Conservation (phyloP, 1,140 invertebrate genomes). For the Brachionus angularis region DNA sequence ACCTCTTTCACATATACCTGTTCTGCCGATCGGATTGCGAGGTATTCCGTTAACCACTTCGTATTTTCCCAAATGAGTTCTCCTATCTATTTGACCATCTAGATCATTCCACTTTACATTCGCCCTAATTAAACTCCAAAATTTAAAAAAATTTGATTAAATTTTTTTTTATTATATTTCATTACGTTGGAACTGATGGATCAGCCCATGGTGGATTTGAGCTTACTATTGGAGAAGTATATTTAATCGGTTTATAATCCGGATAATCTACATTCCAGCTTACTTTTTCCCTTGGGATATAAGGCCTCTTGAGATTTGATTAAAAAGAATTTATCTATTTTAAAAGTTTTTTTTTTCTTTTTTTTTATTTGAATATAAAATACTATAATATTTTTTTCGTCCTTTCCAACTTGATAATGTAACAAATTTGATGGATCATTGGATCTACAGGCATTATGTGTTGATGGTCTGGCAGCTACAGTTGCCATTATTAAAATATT, state of each 20-base stretch:
- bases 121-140: neutral
- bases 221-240: slow-evolving; percentile 64
- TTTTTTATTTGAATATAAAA: neutral
- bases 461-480: neutral
- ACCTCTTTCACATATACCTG: slow-evolving; percentile 61
- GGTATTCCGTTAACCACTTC: slow-evolving; percentile 53
- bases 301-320: slow-evolving; percentile 61
- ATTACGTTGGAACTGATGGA: slow-evolving; percentile 60
- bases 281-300: slow-evolving; percentile 74
- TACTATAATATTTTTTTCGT: neutral
- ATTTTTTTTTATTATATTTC: neutral
- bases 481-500: neutral
- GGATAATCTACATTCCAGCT: slow-evolving; percentile 67
- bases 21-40: slow-evolving; percentile 72
- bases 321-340: neutral
- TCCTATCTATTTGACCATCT: slow-evolving; percentile 60
- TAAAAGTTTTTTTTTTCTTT: neutral
- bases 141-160: neutral
- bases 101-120: slow-evolving; percentile 8
- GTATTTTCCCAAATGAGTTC: slow-evolving; percentile 69
- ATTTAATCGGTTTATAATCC: slow-evolving; percentile 71
- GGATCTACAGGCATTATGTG: neutral
- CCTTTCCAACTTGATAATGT: neutral
- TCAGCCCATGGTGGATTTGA: slow-evolving; percentile 73
- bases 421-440: neutral